Evolutionary conservation across 2,113 vertebrate species (phyloP), one percentile per base, ranked within the genome.

Genomic region (Hippopotamus amphibius): DNA sequence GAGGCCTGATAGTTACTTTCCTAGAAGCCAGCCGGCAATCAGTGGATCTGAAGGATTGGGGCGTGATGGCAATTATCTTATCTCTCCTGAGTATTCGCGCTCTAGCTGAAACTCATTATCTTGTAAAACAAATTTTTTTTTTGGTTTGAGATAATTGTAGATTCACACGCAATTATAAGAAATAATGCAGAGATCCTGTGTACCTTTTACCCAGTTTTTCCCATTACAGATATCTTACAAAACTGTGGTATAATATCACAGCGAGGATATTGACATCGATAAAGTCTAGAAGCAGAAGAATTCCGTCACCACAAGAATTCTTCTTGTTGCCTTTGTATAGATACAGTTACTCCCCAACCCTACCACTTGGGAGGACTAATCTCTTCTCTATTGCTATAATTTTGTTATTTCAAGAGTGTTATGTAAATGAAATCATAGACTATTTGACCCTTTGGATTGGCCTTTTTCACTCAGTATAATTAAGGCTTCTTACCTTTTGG

Each of bases 321-420:
- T 37, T 65, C 41, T 33, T 1, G 13, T 66, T 87, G 48, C 46
- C 37, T 48, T 72, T 82, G 28, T 22, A 11, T 43, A 53, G 74
- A n/a, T n/a, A 61, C n/a, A 33, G 1, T 46, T 3, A 13, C 7
- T 12, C 26, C n/a, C 41, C 41, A 4, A 10, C 63, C 28, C 33
- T 41, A 11, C 17, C 59, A 84, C 71, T 74, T 50, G 59, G 15
- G 69, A 65, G n/a, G 37, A 33, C 24, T 83, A 14, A 68, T 85
- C 65, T 85, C 17, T 68, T 63, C 19, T 94, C 61, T 28, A n/a
- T 59, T 89, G 46, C 46, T 87, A 15, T 63, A 80, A 80, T 90
- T 88, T 88, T 88, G 82, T 93, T 71, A 83, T 95, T 93, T 81
- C 7, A 50, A 19, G 82, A 84, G 26, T 50, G 53, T 65, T 80